phyloP scores from a whole-genome alignment of 2,113 vertebrate species.

The Cryptotis parvus region DNA sequence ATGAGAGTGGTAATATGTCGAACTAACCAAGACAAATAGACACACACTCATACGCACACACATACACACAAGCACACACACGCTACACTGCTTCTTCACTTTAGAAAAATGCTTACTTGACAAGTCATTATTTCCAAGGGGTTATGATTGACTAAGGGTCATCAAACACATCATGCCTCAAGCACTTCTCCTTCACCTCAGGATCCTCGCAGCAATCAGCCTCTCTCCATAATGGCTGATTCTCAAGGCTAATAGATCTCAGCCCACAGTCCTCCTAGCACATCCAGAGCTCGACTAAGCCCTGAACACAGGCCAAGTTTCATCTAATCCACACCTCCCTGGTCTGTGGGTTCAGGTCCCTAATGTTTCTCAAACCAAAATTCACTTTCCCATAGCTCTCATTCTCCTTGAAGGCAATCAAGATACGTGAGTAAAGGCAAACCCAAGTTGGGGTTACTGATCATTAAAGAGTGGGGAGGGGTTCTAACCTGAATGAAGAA shows the following conservation, averaged over 20 bases:
- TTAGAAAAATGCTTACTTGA: neutral
- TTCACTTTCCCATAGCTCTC: neutral
- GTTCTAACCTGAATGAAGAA: neutral
- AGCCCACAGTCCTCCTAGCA: neutral
- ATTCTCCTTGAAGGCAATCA: neutral
- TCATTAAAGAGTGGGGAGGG: neutral
- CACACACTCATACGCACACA: too few species aligned
- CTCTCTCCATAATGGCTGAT: neutral
- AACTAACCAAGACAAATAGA: too few species aligned
- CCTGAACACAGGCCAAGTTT: neutral
- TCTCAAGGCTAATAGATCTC: neutral
- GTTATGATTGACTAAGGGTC: neutral
- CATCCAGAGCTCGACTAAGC: too few species aligned
- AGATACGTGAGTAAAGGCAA: neutral
- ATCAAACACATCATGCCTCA: fast-evolving
- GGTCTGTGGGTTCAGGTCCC: neutral
- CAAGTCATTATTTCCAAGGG: fast-evolving
- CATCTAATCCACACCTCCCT: neutral
- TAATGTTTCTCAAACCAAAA: neutral
- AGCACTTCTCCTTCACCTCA: fast-evolving
- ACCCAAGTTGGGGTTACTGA: too few species aligned
- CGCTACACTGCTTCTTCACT: neutral
- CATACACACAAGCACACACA: too few species aligned
- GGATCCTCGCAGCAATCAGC: neutral
- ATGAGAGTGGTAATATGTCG: neutral